Conservation (phyloP, 2,797 vertebrate genomes). For the Notamacropus eugenii region DNA sequence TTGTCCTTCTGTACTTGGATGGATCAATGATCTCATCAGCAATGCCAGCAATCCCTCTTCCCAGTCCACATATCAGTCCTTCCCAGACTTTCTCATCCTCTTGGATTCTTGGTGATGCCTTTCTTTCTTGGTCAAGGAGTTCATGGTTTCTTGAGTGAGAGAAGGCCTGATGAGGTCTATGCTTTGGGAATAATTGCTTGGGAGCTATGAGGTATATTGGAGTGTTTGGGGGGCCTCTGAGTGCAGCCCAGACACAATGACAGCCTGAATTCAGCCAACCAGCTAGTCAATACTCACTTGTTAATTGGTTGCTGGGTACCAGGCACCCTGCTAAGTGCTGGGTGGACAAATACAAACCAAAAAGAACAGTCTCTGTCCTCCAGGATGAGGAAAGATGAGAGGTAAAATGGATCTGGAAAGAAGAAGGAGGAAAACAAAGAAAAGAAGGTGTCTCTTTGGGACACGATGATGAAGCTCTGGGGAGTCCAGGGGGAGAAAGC, state of each 20-base stretch:
- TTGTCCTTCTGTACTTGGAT: not conserved
- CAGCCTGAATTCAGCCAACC: not conserved
- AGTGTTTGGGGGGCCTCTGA: not conserved
- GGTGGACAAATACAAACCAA: not conserved
- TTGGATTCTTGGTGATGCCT: not conserved
- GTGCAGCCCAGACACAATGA: not conserved
- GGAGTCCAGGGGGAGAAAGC: not conserved
- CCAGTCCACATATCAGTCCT: not conserved
- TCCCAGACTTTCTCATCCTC: not conserved
- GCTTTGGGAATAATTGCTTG: not conserved
- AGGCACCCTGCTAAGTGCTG: not conserved
- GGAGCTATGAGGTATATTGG: not conserved
- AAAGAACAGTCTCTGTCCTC: not conserved
- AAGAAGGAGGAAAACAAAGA: not conserved
- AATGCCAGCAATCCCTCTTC: not conserved
- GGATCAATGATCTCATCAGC: not conserved
- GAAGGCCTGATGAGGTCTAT: not conserved
- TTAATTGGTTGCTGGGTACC: not conserved
- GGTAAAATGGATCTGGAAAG: not conserved
- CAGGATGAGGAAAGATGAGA: not conserved
- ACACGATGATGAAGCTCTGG: not conserved
- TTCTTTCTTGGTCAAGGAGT: not conserved
- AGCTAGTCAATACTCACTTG: not conserved
- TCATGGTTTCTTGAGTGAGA: not conserved
- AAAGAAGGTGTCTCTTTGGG: not conserved